Evolutionary conservation across 1,140 invertebrate species (phyloP).

Genomic region (Theocolax elegans): DNA sequence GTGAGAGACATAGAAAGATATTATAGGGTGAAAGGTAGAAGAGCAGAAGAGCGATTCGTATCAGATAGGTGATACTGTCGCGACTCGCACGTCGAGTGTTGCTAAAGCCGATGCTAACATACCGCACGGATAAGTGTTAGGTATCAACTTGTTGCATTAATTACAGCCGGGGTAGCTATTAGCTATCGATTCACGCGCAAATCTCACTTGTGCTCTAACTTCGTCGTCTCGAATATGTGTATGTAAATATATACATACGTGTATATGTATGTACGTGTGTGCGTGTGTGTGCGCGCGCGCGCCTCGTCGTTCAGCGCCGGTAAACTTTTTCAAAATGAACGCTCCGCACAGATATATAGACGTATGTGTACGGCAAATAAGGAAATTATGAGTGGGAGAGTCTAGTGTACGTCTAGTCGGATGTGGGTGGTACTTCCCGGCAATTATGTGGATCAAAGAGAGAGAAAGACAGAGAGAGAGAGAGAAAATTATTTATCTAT

Average conservation of each 20-base stretch:
- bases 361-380: too few species aligned
- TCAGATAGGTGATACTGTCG: constrained; percentile 29
- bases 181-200: constrained; percentile 65
- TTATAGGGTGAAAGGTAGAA: constrained; percentile 1
- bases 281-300: neutral
- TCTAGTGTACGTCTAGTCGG: too few species aligned
- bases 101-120: constrained; percentile 48
- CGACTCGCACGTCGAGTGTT: constrained; percentile 27
- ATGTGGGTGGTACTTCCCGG: too few species aligned
- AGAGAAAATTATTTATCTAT: too few species aligned
- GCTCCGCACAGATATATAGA: too few species aligned
- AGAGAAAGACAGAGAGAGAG: too few species aligned
- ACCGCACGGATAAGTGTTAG: constrained; percentile 61
- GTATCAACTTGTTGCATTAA: constrained; percentile 69
- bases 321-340: too few species aligned
- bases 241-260: neutral
- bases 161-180: constrained; percentile 63
- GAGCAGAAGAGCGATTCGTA: neutral
- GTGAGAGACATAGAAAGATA: constrained; percentile 21
- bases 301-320: too few species aligned
- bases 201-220: constrained; percentile 57
- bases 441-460: too few species aligned
- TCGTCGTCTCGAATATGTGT: too few species aligned
- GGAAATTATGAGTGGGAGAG: too few species aligned
- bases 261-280: neutral